Conservation (phyloP, 2,113 vertebrate species). For the Callorhinus ursinus region DNA sequence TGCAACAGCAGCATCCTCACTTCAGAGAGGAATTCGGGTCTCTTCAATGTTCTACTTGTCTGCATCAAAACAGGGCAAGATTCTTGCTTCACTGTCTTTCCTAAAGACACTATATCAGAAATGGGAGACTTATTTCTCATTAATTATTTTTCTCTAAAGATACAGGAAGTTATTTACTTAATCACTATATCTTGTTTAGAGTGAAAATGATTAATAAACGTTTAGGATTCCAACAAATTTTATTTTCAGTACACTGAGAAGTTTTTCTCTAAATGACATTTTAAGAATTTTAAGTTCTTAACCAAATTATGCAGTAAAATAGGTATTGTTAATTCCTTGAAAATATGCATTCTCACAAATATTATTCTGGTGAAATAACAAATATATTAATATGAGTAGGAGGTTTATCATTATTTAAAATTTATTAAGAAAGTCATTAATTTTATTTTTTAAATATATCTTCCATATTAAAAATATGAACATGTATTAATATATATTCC, state of each 20-base stretch:
- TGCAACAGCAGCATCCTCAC: not conserved
- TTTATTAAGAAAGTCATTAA: not conserved
- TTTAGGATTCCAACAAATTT: not conserved
- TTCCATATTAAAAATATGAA: not conserved
- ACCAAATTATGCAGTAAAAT: not conserved
- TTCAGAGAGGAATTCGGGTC: fast-evolving
- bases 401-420: not conserved
- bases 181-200: not conserved
- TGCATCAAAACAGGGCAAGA: not conserved
- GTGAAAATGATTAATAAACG: not conserved
- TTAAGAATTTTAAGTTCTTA: constrained; percentile 19
- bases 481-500: not conserved
- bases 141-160: not conserved
- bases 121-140: not conserved
- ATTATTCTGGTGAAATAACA: not conserved
- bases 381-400: not conserved
- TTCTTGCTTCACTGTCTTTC: not conserved
- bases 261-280: not conserved
- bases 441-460: not conserved
- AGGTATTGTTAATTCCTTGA: not conserved
- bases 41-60: not conserved
- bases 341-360: not conserved
- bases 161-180: not conserved
- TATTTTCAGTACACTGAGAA: not conserved
- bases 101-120: not conserved